A percentile compares a stretch with the other conserved stretches of the same genome.
These are phyloP conservation scores for Hypomecis atomaria DNA, from an alignment of 2,888 invertebrate genomes.

Conservation along the genomic window DNA sequence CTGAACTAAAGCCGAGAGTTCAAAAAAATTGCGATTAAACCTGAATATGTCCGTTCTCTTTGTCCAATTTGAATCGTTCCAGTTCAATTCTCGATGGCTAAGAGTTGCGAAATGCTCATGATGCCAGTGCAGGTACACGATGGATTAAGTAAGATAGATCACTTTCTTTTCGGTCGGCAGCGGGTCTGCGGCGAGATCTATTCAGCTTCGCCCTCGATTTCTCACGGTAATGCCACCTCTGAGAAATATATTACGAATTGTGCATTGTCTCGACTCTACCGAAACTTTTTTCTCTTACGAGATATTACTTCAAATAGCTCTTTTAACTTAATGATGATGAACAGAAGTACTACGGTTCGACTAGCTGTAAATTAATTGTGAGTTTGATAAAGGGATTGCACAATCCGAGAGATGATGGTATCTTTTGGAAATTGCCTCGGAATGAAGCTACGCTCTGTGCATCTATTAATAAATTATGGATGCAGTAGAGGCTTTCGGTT, in stretches of 20 bases:
- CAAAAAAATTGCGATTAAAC: slow-evolving; percentile 4
- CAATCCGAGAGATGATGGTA: slow-evolving; percentile 21
- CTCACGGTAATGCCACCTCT: slow-evolving; percentile 43
- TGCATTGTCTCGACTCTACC: slow-evolving; percentile 37
- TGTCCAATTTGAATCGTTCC: slow-evolving; percentile 40
- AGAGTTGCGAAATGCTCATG: slow-evolving; percentile 56
- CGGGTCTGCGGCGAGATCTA: slow-evolving; percentile 50
- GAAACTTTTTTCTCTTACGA: slow-evolving; percentile 10
- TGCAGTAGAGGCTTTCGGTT: slow-evolving; percentile 30
- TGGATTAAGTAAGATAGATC: slow-evolving; percentile 67
- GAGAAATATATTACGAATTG: slow-evolving; percentile 40
- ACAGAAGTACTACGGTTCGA: slow-evolving; percentile 18
- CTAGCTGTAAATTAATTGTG: slow-evolving; percentile 18
- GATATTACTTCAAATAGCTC: slow-evolving; percentile 1
- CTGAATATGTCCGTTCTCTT: slow-evolving; percentile 26
- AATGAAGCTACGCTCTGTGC: slow-evolving; percentile 21
- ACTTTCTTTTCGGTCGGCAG: slow-evolving; percentile 69
- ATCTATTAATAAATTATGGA: slow-evolving; percentile 34
- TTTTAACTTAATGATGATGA: slow-evolving; percentile 15
- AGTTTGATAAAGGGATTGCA: slow-evolving; percentile 22
- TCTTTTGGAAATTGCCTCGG: slow-evolving; percentile 19
- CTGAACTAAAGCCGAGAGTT: not conserved
- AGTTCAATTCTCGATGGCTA: slow-evolving; percentile 39
- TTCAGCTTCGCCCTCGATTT: slow-evolving; percentile 63
- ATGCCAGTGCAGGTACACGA: slow-evolving; percentile 54